These are phyloP conservation scores for Lytechinus pictus DNA, from an alignment of 35 echinoderm and acorn worm genomes.

Conservation along the genomic window DNA sequence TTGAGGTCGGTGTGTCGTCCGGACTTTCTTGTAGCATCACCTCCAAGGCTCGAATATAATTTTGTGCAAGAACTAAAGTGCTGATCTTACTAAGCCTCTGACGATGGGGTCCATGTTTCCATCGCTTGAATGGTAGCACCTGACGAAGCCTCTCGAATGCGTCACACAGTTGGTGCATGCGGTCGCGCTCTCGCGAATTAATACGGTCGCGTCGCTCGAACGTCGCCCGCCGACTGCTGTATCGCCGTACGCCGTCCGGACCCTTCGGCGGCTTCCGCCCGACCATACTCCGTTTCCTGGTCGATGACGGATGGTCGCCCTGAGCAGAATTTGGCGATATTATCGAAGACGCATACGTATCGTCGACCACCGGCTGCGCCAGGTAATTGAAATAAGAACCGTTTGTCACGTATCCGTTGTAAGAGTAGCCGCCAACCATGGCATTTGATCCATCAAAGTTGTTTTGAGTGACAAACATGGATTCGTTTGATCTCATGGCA, in stretches of 20 bases:
- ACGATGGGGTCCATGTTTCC: constrained; percentile 73
- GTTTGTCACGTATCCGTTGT: neutral
- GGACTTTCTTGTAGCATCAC: constrained; percentile 76
- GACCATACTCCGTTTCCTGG: neutral
- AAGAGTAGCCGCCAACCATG: neutral
- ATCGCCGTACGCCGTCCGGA: constrained; percentile 47
- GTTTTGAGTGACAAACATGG: neutral
- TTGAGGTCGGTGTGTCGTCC: neutral
- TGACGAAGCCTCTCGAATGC: constrained; percentile 84
- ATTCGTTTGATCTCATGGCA: neutral
- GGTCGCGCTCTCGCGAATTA: constrained; percentile 87
- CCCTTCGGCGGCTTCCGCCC: constrained; percentile 46
- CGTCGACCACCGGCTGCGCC: neutral
- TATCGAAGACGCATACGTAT: neutral
- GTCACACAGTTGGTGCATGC: constrained; percentile 96
- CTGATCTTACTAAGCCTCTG: constrained; percentile 93
- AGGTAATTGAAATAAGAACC: constrained; percentile 27
- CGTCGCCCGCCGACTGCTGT: constrained; percentile 75
- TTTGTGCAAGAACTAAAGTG: constrained; percentile 85
- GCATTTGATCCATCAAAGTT: neutral
- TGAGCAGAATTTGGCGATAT: neutral
- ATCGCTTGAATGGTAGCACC: constrained; percentile 76
- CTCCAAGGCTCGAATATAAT: constrained; percentile 87
- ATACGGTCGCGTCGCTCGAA: constrained; percentile 81
- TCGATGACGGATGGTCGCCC: neutral